phyloP scores from a whole-genome alignment of 2,888 invertebrate species.

The Cheilosia urbana region DNA sequence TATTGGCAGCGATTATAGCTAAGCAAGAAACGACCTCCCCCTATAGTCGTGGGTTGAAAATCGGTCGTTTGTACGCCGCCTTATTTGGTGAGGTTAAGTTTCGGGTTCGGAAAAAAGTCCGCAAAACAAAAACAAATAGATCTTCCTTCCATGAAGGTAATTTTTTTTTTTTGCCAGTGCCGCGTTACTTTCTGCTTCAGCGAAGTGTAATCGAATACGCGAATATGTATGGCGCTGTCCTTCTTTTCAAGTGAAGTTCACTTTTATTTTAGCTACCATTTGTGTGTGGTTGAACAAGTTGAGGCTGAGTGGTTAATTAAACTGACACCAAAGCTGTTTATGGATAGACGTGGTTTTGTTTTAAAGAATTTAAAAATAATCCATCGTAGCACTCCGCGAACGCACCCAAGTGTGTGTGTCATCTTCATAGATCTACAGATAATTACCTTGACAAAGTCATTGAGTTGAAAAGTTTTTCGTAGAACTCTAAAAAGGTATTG shows the following conservation, averaged over 20 bases:
- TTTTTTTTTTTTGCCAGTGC: conserved; percentile 18
- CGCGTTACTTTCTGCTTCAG: conserved; percentile 27
- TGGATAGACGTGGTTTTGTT: conserved; percentile 37
- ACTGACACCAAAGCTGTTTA: conserved; percentile 48
- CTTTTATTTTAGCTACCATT: conserved; percentile 15
- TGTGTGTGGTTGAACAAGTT: conserved; percentile 33
- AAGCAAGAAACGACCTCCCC: conserved; percentile 50
- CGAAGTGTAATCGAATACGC: conserved; percentile 14
- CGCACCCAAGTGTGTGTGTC: conserved; percentile 3
- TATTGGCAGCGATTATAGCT: conserved; percentile 28
- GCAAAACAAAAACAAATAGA: conserved; percentile 25
- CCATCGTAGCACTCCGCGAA: background rate
- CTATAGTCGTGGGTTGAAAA: conserved; percentile 63
- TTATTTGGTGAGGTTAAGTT: conserved; percentile 58
- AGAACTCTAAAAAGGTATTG: background rate
- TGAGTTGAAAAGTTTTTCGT: background rate
- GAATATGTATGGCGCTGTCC: conserved; percentile 25
- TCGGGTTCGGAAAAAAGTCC: conserved; percentile 15
- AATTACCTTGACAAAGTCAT: background rate
- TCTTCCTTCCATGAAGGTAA: conserved; percentile 29
- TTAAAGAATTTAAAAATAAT: background rate
- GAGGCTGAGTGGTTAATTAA: conserved; percentile 33
- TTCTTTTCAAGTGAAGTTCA: conserved; percentile 54
- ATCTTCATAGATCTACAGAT: background rate
- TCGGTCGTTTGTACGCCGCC: conserved; percentile 65